These are phyloP conservation scores for Brienomyrus brachyistius DNA, from an alignment of 2,113 vertebrate genomes.

Conservation along the genomic window DNA sequence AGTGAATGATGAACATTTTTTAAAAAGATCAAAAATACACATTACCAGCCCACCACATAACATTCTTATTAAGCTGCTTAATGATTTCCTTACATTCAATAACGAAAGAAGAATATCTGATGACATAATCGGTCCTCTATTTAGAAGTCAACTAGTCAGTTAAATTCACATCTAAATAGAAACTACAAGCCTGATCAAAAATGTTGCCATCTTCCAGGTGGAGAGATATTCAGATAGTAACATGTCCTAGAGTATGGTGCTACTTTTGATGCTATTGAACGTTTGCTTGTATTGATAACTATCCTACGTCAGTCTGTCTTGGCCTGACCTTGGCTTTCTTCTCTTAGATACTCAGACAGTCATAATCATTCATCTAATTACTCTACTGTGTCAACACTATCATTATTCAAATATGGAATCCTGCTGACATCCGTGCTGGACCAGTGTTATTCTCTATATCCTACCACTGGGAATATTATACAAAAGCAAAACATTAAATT, in stretches of 20 bases:
- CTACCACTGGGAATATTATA: not conserved
- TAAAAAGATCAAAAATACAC: not conserved
- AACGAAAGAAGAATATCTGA: not conserved
- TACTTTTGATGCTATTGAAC: not conserved
- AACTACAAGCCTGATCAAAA: not conserved
- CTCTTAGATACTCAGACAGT: not conserved
- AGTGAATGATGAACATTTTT: not conserved
- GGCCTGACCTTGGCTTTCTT: not conserved
- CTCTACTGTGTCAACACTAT: not conserved
- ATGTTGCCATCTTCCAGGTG: not conserved
- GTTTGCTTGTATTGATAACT: not conserved
- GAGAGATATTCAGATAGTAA: not conserved
- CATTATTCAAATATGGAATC: not conserved
- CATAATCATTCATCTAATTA: slow-evolving; percentile 1
- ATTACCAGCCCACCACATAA: not conserved
- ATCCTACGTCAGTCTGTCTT: not conserved
- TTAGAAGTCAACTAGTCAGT: not conserved
- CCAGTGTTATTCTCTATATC: not conserved
- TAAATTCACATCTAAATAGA: not conserved
- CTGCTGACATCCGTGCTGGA: not conserved
- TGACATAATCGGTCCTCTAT: not conserved
- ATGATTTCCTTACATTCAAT: not conserved
- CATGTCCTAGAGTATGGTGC: not conserved
- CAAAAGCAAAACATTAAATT: not conserved
- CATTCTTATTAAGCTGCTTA: not conserved